Percentiles rank a stretch among this genome's conserved stretches.
Evolutionary conservation across 2,797 vertebrate species (phyloP).

Genomic region (Xiphophorus birchmanni): DNA sequence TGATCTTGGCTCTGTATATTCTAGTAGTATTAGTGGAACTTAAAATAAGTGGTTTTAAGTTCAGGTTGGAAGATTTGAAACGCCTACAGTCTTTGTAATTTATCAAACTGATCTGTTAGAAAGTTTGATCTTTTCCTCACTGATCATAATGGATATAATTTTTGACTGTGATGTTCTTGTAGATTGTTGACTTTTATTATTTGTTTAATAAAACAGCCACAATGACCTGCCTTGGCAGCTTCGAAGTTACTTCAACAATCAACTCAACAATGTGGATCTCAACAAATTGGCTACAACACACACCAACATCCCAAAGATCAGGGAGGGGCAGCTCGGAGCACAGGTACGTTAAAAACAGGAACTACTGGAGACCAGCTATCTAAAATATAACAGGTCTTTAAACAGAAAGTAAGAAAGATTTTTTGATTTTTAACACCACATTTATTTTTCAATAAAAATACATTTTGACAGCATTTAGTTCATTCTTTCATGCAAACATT

Average conservation of each 20-base stretch:
- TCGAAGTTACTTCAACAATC: constrained; percentile 84
- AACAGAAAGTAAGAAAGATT: not conserved
- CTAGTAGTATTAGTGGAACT: not conserved
- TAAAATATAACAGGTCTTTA: not conserved
- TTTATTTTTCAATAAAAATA: too few relatives aligned
- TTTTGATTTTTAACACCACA: too few relatives aligned
- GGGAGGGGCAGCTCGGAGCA: constrained; percentile 82
- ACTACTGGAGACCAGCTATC: not conserved
- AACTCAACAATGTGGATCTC: constrained; percentile 80
- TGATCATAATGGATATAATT: not conserved
- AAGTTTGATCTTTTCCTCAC: not conserved
- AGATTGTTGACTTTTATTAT: not conserved
- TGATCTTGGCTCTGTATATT: not conserved
- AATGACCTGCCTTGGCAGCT: constrained; percentile 94
- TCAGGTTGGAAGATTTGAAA: not conserved
- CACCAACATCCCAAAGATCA: constrained; percentile 92
- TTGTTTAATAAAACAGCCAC: constrained; percentile 77
- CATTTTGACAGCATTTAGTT: too few relatives aligned
- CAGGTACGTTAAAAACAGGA: constrained; percentile 80
- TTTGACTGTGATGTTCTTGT: not conserved
- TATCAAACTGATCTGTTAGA: not conserved
- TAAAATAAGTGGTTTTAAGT: not conserved
- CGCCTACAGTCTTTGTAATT: not conserved
- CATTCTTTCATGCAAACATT: too few relatives aligned
- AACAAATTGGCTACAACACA: constrained; percentile 79